Percentiles rank a stretch among this genome's conserved stretches.
Conservation (phyloP, 2,888 invertebrate species). For the Hydraecia micacea region DNA sequence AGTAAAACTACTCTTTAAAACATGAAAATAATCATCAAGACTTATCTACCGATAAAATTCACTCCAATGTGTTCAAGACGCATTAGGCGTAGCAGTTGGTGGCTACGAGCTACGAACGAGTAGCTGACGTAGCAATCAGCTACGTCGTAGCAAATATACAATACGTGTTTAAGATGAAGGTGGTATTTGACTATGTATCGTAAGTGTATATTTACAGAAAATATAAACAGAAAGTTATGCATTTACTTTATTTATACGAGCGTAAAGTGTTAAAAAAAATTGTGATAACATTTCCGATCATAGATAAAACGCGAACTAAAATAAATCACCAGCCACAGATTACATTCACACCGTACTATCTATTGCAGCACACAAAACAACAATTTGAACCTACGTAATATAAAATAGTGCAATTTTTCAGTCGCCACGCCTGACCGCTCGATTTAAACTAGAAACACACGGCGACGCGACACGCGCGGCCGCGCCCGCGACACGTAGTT, state of each 20-base stretch:
- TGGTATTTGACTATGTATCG: not conserved
- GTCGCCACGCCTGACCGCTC: slow-evolving; percentile 16
- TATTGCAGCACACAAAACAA: slow-evolving; percentile 34
- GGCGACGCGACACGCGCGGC: slow-evolving; percentile 24
- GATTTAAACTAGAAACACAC: slow-evolving; percentile 38
- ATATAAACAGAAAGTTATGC: not conserved
- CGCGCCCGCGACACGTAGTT: slow-evolving; percentile 28
- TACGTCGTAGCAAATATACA: slow-evolving; percentile 28
- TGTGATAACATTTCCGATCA: not conserved
- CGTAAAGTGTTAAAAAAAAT: not conserved
- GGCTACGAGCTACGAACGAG: slow-evolving; percentile 43
- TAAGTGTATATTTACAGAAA: not conserved
- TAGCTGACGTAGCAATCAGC: slow-evolving; percentile 29
- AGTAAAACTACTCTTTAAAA: not conserved
- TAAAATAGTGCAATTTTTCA: slow-evolving; percentile 42
- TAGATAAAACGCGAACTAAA: slow-evolving; percentile 9
- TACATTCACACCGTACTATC: slow-evolving; percentile 35
- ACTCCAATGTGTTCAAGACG: not conserved
- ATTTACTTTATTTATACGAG: not conserved
- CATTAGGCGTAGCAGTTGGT: not conserved
- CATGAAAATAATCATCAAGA: not conserved
- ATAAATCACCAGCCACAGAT: slow-evolving; percentile 40
- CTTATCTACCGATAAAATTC: not conserved
- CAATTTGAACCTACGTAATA: slow-evolving; percentile 26
- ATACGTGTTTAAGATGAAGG: not conserved